Conservation (phyloP, 1,140 invertebrate species). For the Pseudomyrmex cubaensis region DNA sequence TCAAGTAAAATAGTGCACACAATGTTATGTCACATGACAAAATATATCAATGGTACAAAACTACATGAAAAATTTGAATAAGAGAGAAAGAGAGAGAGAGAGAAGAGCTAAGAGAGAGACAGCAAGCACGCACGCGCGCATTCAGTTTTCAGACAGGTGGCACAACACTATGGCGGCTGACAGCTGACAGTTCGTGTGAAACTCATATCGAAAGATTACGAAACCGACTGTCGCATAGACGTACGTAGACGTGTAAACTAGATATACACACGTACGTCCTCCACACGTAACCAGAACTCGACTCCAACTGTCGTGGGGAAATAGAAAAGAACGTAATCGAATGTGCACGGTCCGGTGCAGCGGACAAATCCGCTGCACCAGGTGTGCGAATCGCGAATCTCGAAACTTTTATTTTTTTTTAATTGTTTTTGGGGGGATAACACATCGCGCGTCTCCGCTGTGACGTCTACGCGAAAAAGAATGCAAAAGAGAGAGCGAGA, state of each 20-base stretch:
- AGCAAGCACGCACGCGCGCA: constrained; percentile 8
- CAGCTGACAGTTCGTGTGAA: constrained; percentile 66
- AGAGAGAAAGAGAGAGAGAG: background rate
- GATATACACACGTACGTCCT: constrained; percentile 31
- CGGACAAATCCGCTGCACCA: constrained; percentile 22
- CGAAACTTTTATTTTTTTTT: background rate
- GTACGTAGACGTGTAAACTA: constrained; percentile 42
- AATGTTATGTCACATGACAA: too few species aligned
- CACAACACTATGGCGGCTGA: constrained; percentile 58
- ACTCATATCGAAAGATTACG: constrained; percentile 53
- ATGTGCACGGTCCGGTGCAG: background rate
- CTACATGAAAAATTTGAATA: too few species aligned
- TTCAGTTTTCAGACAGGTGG: constrained; percentile 64
- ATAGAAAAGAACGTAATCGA: constrained; percentile 27
- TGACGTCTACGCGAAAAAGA: constrained; percentile 39
- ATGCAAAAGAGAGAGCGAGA: constrained; percentile 1
- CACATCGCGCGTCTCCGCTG: background rate
- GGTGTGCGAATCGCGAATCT: constrained; percentile 32
- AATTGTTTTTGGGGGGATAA: too few species aligned
- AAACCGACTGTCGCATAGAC: constrained; percentile 4
- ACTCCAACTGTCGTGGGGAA: background rate
- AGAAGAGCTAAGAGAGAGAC: constrained; percentile 50
- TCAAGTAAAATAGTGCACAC: too few species aligned
- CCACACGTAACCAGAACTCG: background rate
- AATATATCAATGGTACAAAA: too few species aligned